phyloP scores from a whole-genome alignment of 2,888 invertebrate genomes.

The Euplagia quadripunctaria region DNA sequence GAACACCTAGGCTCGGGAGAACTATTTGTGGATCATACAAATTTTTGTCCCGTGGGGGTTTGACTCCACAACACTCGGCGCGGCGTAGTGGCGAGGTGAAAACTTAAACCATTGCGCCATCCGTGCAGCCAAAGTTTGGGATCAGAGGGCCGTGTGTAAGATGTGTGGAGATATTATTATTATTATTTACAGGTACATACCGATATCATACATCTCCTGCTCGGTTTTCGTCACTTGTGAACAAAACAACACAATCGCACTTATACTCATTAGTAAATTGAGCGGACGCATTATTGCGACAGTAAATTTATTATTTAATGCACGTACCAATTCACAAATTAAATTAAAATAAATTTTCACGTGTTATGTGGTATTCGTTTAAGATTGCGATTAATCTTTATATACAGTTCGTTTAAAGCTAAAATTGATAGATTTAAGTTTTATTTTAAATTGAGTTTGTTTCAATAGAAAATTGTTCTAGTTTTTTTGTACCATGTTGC shows the following conservation, averaged over 20 bases:
- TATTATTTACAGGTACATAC: conserved; percentile 55
- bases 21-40: too few relatives aligned
- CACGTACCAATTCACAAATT: conserved; percentile 10
- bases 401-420: neutral
- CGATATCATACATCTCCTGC: conserved; percentile 66
- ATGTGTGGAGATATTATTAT: too few relatives aligned
- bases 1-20: too few relatives aligned
- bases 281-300: conserved; percentile 57
- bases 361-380: neutral
- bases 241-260: conserved; percentile 67
- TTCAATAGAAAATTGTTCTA: conserved; percentile 1
- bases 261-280: conserved; percentile 55
- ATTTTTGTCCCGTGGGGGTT: too few relatives aligned
- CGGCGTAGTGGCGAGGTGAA: too few relatives aligned
- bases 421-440: neutral
- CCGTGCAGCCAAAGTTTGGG: too few relatives aligned
- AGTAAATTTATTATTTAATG: conserved; percentile 11
- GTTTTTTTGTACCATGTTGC: conserved; percentile 25
- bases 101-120: too few relatives aligned
- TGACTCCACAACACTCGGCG: too few relatives aligned
- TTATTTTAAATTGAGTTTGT: conserved; percentile 17
- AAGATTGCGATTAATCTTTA: neutral
- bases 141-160: too few relatives aligned
- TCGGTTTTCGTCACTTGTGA: conserved; percentile 61
- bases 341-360: neutral